A percentile compares a stretch with the other conserved stretches of the same genome.
phyloP scores from a whole-genome alignment of 2,888 invertebrate species.

The Teleogryllus oceanicus region DNA sequence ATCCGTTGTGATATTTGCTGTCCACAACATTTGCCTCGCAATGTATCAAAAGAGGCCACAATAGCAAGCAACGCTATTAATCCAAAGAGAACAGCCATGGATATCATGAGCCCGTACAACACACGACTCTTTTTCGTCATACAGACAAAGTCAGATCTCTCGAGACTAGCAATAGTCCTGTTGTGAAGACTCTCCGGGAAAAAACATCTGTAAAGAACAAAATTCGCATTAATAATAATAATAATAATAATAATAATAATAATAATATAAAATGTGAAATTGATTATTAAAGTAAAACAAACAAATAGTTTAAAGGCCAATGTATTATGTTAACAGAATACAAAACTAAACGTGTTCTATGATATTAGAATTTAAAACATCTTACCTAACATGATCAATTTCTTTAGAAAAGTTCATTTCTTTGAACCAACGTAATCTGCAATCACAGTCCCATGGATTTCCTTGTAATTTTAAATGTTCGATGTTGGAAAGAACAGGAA shows the following conservation, averaged over 20 bases:
- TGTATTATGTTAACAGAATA: too few relatives aligned
- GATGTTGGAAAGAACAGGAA: not conserved
- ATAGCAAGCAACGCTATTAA: not conserved
- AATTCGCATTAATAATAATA: not conserved
- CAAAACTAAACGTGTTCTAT: too few relatives aligned
- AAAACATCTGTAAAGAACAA: not conserved
- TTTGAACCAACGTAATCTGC: not conserved
- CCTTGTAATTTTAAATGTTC: not conserved
- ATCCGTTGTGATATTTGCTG: not conserved
- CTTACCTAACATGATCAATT: not conserved
- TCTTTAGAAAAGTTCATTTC: not conserved
- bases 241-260: not conserved
- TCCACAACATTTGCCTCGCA: not conserved
- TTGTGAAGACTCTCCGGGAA: not conserved
- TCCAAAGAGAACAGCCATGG: not conserved
- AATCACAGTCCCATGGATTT: slow-evolving; percentile 18
- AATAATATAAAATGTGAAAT: not conserved
- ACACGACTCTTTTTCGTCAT: not conserved
- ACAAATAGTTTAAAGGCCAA: too few relatives aligned
- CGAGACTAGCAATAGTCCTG: not conserved
- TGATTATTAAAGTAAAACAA: not conserved
- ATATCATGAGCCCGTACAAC: not conserved
- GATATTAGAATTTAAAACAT: too few relatives aligned
- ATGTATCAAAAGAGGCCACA: not conserved
- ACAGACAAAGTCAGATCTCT: not conserved